phyloP scores from a whole-genome alignment of 2,113 vertebrate species.

The Lates calcarifer region DNA sequence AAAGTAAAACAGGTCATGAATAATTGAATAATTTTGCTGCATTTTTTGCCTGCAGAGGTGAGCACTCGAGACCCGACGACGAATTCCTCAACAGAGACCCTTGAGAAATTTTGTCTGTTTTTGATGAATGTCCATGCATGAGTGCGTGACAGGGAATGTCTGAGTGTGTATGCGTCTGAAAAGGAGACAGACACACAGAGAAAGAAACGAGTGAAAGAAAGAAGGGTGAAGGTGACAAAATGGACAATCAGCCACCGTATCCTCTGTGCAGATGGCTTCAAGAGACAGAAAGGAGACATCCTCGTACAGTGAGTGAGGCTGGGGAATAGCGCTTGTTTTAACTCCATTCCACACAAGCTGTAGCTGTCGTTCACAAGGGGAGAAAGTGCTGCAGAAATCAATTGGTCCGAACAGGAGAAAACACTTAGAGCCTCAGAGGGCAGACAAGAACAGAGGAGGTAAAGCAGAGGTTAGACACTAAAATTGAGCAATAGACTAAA shows the following conservation, averaged over 20 bases:
- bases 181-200: neutral
- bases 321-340: constrained; percentile 15
- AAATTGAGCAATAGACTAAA: constrained; percentile 15
- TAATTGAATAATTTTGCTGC: constrained; percentile 8
- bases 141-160: neutral
- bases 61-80: neutral
- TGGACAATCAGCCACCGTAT: neutral
- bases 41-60: neutral
- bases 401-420: constrained; percentile 55
- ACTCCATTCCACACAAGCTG: neutral
- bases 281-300: constrained; percentile 2
- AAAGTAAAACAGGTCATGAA: constrained; percentile 13
- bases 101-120: neutral
- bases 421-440: constrained; percentile 39
- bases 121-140: constrained; percentile 19
- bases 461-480: constrained; percentile 17
- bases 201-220: neutral
- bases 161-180: constrained; percentile 23
- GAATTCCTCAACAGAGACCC: neutral
- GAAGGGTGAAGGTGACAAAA: neutral
- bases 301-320: constrained; percentile 1
- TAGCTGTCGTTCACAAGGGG: constrained; percentile 10
- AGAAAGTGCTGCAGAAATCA: constrained; percentile 26
- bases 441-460: neutral
- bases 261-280: neutral